phyloP scores from a whole-genome alignment of 2,888 invertebrate genomes.

The Meta bourneti region DNA sequence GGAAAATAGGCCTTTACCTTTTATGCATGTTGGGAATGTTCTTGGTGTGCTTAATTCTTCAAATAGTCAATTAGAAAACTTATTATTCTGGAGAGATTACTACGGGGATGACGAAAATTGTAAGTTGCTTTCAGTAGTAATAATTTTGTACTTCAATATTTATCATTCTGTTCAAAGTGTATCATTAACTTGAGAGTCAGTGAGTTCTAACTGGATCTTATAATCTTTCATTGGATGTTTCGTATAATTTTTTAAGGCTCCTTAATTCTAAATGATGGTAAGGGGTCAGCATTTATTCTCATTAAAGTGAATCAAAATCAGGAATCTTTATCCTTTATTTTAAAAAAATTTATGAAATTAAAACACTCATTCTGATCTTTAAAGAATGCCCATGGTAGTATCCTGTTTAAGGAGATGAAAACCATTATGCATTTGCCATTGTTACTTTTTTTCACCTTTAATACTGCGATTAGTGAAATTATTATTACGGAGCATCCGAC shows the following conservation, averaged over 20 bases:
- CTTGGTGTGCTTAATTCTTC: slow-evolving; percentile 81
- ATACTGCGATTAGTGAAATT: too few relatives aligned
- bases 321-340: neutral
- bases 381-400: too few relatives aligned
- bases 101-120: slow-evolving; percentile 83
- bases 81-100: slow-evolving; percentile 88
- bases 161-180: neutral
- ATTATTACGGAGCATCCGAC: too few relatives aligned
- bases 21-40: slow-evolving; percentile 72
- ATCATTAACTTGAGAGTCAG: neutral
- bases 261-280: too few relatives aligned
- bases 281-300: too few relatives aligned
- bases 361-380: too few relatives aligned
- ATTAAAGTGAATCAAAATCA: too few relatives aligned
- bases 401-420: too few relatives aligned
- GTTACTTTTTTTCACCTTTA: too few relatives aligned
- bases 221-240: neutral
- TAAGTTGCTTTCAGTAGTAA: slow-evolving; percentile 52
- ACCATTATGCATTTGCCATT: too few relatives aligned
- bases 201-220: too few relatives aligned
- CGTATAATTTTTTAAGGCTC: neutral
- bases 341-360: neutral
- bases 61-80: slow-evolving; percentile 78
- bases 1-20: slow-evolving; percentile 82
- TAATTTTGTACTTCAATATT: neutral